phyloP scores from a whole-genome alignment of 2,113 vertebrate genomes.

The Microtus richardsoni region DNA sequence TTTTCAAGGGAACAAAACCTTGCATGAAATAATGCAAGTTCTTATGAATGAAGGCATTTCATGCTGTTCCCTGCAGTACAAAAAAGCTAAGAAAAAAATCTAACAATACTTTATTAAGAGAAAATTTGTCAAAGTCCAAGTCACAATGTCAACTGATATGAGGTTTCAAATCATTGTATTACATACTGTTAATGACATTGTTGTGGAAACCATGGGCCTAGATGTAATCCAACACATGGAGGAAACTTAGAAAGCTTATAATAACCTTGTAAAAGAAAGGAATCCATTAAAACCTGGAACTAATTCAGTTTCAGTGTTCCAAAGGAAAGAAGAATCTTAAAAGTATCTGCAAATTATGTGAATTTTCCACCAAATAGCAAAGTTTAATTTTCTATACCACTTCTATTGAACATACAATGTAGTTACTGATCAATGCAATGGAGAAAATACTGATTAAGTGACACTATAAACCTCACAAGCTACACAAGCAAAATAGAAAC shows the following conservation, averaged over 20 bases:
- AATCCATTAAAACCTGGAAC: not conserved
- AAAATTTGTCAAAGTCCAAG: not conserved
- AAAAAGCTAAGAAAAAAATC: not conserved
- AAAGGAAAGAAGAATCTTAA: not conserved
- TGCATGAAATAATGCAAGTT: not conserved
- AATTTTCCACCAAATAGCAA: not conserved
- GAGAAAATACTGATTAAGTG: not conserved
- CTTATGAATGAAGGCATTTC: not conserved
- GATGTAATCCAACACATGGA: not conserved
- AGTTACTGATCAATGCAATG: conserved; percentile 1
- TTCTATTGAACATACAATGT: not conserved
- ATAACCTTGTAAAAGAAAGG: not conserved
- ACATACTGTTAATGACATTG: not conserved
- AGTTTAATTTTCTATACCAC: not conserved
- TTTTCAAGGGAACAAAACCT: not conserved
- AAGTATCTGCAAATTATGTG: conserved; percentile 17
- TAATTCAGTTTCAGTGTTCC: not conserved
- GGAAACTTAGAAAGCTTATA: not conserved
- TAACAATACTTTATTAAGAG: not conserved
- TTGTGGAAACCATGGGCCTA: not conserved
- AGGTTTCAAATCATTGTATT: not conserved
- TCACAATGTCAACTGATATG: not conserved
- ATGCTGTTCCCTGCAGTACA: not conserved
- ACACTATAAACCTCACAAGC: not conserved
- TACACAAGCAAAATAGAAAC: not conserved